Percentiles rank a stretch among this genome's conserved stretches.
Evolutionary conservation across 2,797 vertebrate genomes (phyloP).

Genomic region (Phalloptychus januarius): DNA sequence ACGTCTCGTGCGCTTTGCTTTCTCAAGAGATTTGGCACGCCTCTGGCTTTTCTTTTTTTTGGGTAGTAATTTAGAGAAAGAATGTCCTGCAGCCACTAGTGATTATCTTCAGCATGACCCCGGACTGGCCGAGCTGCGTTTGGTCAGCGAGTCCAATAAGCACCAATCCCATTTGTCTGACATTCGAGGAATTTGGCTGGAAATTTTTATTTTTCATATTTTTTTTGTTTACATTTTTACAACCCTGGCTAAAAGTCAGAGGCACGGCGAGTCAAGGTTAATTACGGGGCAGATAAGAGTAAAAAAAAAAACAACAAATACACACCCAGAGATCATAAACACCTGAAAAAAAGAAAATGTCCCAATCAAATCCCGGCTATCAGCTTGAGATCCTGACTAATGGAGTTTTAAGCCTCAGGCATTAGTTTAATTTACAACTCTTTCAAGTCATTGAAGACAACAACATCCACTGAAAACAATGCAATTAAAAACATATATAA

Average conservation of each 20-base stretch:
- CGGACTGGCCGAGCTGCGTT: conserved; percentile 45
- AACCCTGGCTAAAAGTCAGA: conserved; percentile 8
- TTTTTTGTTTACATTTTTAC: conserved; percentile 27
- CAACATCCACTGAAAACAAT: background rate
- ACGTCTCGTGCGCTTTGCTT: conserved; percentile 27
- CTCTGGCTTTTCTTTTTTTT: conserved; percentile 56
- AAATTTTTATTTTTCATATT: background rate
- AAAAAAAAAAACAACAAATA: background rate
- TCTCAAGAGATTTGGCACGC: conserved; percentile 59
- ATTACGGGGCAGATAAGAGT: background rate
- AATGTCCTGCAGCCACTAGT: conserved; percentile 70
- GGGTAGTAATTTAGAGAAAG: conserved; percentile 77
- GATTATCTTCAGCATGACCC: conserved; percentile 71
- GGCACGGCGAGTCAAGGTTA: background rate
- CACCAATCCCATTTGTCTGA: conserved; percentile 34
- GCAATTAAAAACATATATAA: background rate
- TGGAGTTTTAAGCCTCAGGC: background rate
- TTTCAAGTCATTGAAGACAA: background rate
- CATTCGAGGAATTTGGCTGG: conserved; percentile 46
- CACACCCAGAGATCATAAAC: background rate
- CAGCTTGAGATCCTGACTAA: background rate
- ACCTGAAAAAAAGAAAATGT: background rate
- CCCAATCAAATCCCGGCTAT: background rate
- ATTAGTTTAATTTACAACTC: background rate
- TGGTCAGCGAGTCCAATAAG: conserved; percentile 22